phyloP scores from a whole-genome alignment of 2,113 vertebrate genomes.

The Gambusia affinis region DNA sequence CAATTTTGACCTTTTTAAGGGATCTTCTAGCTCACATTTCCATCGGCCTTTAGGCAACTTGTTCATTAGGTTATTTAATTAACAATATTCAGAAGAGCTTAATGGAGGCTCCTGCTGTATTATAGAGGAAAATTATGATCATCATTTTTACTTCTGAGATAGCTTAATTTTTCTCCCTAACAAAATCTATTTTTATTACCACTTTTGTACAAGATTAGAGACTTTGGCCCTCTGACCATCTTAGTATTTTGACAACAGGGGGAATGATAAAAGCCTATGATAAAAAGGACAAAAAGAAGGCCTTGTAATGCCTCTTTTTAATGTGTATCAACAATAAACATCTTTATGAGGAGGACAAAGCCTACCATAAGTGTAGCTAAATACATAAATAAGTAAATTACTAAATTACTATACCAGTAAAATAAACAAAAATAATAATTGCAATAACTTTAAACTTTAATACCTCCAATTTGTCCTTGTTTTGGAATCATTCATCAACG shows the following conservation, averaged over 20 bases:
- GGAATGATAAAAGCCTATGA: neutral
- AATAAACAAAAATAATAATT: too few species aligned
- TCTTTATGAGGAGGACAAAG: too few species aligned
- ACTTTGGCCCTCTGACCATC: neutral
- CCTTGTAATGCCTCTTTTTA: neutral
- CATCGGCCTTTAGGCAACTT: slow-evolving; percentile 3
- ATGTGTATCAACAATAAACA: neutral
- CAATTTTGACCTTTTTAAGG: slow-evolving; percentile 34
- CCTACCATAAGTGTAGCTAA: too few species aligned
- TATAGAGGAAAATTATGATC: neutral
- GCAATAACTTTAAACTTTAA: too few species aligned
- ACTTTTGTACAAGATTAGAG: neutral
- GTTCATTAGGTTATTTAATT: neutral
- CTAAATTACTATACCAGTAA: too few species aligned
- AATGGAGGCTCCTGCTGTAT: slow-evolving; percentile 1
- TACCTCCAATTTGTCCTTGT: too few species aligned
- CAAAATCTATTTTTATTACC: neutral
- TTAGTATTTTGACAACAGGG: neutral
- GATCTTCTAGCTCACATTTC: slow-evolving; percentile 12
- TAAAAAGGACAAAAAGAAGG: neutral
- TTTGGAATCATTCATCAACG: too few species aligned
- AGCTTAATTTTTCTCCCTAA: neutral
- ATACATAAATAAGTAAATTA: too few species aligned
- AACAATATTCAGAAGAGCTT: neutral
- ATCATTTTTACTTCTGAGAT: neutral